Evolutionary conservation across 2,888 invertebrate genomes (phyloP).

Genomic region (Pollenia angustigena): DNA sequence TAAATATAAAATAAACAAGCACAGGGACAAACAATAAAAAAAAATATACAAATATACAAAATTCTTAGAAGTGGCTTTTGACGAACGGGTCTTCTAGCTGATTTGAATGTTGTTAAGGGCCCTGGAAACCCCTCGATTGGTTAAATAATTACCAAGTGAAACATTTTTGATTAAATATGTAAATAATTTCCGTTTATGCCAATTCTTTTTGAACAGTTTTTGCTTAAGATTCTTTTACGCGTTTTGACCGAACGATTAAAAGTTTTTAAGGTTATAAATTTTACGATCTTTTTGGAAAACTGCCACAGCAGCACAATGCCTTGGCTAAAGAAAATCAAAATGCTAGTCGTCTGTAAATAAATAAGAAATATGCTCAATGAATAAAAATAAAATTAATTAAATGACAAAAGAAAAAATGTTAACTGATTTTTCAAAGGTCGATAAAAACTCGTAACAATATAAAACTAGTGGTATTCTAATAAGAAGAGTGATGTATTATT

Average conservation of each 20-base stretch:
- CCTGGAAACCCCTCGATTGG: neutral
- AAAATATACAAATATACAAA: slow-evolving; percentile 46
- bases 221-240: neutral
- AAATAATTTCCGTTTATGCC: neutral
- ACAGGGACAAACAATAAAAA: slow-evolving; percentile 3
- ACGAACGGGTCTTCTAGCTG: neutral
- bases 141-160: slow-evolving; percentile 54
- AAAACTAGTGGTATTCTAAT: neutral
- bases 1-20: slow-evolving; percentile 44
- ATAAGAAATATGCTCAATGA: slow-evolving; percentile 16
- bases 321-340: slow-evolving; percentile 1
- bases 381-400: slow-evolving; percentile 31
- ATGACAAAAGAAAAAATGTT: slow-evolving; percentile 63
- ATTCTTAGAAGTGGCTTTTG: slow-evolving; percentile 17
- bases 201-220: neutral
- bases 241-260: neutral
- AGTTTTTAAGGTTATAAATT: slow-evolving; percentile 52
- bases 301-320: neutral
- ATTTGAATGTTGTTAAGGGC: slow-evolving; percentile 15
- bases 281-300: slow-evolving; percentile 5
- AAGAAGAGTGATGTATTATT: neutral
- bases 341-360: slow-evolving; percentile 42
- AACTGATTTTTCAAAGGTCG: slow-evolving; percentile 36
- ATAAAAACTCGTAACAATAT: neutral
- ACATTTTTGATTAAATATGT: slow-evolving; percentile 8